Conservation (phyloP, 2,113 vertebrate species). For the Montifringilla adamsi region DNA sequence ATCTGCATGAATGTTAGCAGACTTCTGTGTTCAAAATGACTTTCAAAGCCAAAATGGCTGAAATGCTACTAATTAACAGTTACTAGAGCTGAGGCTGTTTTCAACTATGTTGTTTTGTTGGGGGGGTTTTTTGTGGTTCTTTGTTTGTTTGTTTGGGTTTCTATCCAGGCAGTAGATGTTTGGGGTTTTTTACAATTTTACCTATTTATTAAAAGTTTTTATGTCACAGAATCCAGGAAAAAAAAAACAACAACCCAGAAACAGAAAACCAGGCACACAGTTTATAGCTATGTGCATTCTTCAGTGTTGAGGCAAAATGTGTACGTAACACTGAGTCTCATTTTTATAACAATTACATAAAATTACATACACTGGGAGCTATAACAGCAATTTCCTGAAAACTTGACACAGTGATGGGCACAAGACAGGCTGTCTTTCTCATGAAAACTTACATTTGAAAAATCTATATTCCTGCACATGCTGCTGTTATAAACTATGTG, state of each 20-base stretch:
- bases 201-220: not conserved
- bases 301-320: not conserved
- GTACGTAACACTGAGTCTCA: not conserved
- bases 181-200: not conserved
- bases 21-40: not conserved
- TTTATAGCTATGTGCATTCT: not conserved
- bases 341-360: not conserved
- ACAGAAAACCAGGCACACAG: not conserved
- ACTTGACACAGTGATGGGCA: not conserved
- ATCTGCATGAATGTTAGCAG: not conserved
- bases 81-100: not conserved
- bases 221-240: not conserved
- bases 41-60: not conserved
- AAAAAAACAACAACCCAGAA: not conserved
- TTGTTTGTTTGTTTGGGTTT: not conserved
- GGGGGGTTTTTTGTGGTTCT: not conserved
- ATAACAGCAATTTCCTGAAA: not conserved
- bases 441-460: not conserved
- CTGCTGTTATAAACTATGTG: not conserved
- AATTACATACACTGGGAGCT: not conserved
- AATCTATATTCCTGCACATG: not conserved
- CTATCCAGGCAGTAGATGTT: not conserved
- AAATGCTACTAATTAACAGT: not conserved
- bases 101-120: not conserved
- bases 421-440: not conserved